Evolutionary conservation across 1,140 invertebrate species (phyloP).

Genomic region (Bicyclus anynana): DNA sequence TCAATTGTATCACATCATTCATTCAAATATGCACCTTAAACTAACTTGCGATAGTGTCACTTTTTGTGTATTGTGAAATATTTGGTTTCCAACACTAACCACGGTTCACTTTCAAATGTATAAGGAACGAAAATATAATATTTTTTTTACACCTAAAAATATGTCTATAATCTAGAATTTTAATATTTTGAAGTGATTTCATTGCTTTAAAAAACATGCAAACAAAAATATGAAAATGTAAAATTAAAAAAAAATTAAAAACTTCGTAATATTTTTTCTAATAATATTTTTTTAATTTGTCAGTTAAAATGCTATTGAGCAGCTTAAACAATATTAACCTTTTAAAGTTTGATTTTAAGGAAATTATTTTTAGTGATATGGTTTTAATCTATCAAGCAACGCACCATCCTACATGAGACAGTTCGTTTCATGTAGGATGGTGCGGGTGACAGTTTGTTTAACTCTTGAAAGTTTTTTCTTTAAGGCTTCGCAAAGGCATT

Average conservation of each 20-base stretch:
- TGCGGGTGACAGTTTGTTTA: too few species aligned
- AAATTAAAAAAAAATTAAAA: too few species aligned
- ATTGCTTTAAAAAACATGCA: background rate
- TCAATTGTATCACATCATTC: conserved; percentile 72
- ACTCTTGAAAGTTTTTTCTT: too few species aligned
- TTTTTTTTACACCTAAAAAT: too few species aligned
- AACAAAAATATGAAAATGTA: background rate
- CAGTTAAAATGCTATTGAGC: background rate
- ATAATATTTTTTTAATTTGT: background rate
- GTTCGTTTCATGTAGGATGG: too few species aligned
- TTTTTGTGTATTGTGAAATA: conserved; percentile 24
- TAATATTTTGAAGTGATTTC: background rate
- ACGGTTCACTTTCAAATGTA: background rate
- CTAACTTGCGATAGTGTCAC: conserved; percentile 30
- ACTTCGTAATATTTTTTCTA: background rate
- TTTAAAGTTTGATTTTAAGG: too few species aligned
- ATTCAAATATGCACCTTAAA: conserved; percentile 65
- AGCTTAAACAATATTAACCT: background rate
- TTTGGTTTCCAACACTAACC: conserved; percentile 15
- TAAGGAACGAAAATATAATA: background rate
- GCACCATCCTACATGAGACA: too few species aligned
- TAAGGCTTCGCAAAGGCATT: too few species aligned
- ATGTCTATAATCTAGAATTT: too few species aligned
- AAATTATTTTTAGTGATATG: too few species aligned
- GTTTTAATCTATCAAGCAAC: too few species aligned